Conservation (phyloP, 2,797 vertebrate genomes). For the Botia almorhae region DNA sequence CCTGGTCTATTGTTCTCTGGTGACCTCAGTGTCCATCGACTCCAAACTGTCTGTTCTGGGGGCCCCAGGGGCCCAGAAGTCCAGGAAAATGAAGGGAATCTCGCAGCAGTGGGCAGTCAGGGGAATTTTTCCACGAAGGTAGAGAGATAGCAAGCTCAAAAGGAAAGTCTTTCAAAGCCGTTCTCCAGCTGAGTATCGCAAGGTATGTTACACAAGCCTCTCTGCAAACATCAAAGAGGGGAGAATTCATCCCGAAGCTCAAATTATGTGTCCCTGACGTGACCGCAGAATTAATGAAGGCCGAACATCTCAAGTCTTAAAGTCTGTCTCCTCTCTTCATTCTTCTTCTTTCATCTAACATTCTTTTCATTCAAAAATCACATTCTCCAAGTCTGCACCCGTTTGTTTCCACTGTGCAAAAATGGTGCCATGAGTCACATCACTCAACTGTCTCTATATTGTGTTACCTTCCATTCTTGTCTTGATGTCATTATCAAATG, state of each 20-base stretch:
- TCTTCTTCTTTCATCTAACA: neutral
- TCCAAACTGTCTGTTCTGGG: conserved; percentile 55
- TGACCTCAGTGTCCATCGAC: conserved; percentile 54
- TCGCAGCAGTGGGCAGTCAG: neutral
- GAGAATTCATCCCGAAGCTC: conserved; percentile 46
- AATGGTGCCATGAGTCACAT: neutral
- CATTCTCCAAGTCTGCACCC: neutral
- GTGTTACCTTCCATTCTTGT: neutral
- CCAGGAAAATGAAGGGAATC: conserved; percentile 28
- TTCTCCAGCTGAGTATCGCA: conserved; percentile 43
- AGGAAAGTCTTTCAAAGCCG: conserved; percentile 20
- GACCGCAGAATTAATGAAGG: conserved; percentile 36
- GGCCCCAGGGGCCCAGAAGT: conserved; percentile 1
- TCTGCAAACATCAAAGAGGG: conserved; percentile 60
- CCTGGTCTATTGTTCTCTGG: conserved; percentile 48
- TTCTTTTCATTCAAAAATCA: neutral
- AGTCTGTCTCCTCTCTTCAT: conserved; percentile 7
- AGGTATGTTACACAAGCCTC: conserved; percentile 55
- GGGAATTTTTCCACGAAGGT: conserved; percentile 13
- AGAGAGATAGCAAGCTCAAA: conserved; percentile 7
- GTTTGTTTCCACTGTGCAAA: neutral
- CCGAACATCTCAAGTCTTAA: conserved; percentile 52
- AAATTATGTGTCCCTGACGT: conserved; percentile 56
- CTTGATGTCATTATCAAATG: neutral
- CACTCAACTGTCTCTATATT: neutral